These are phyloP conservation scores for Ciconia boyciana DNA, from an alignment of 2,113 vertebrate species.

Conservation along the genomic window DNA sequence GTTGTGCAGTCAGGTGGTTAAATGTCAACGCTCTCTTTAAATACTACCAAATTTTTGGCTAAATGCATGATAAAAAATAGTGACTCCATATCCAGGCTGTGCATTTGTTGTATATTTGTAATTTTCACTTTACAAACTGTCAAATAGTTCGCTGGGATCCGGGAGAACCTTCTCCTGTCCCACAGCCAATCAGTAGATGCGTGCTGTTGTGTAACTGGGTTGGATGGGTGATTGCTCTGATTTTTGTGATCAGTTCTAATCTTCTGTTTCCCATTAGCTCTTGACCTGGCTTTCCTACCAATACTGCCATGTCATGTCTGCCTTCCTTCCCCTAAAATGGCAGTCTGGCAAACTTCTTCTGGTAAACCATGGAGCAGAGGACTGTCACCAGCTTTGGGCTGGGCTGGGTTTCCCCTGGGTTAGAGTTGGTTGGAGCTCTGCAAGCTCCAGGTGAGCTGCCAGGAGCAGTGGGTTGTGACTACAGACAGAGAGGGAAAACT, in stretches of 20 bases:
- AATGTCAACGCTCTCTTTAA: not conserved
- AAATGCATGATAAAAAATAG: not conserved
- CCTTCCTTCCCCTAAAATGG: not conserved
- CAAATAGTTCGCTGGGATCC: not conserved
- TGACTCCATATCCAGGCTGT: not conserved
- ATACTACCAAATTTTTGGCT: not conserved
- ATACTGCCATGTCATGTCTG: not conserved
- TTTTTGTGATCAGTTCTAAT: not conserved
- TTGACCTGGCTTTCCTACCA: not conserved
- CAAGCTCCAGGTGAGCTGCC: not conserved
- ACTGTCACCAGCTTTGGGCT: not conserved
- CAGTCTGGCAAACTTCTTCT: not conserved
- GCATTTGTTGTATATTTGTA: not conserved
- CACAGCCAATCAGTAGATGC: fast-evolving
- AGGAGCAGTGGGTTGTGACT: not conserved
- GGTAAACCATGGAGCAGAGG: not conserved
- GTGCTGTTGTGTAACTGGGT: not conserved
- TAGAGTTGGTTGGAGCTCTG: not conserved
- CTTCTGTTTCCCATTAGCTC: not conserved
- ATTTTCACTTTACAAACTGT: not conserved
- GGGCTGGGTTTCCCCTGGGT: not conserved
- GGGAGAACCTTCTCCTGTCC: not conserved
- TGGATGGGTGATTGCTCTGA: not conserved
- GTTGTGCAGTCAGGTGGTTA: not conserved
- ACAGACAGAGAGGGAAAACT: not conserved